phyloP scores from a whole-genome alignment of 1,140 invertebrate genomes.

The Stegodyphus mimosarum region DNA sequence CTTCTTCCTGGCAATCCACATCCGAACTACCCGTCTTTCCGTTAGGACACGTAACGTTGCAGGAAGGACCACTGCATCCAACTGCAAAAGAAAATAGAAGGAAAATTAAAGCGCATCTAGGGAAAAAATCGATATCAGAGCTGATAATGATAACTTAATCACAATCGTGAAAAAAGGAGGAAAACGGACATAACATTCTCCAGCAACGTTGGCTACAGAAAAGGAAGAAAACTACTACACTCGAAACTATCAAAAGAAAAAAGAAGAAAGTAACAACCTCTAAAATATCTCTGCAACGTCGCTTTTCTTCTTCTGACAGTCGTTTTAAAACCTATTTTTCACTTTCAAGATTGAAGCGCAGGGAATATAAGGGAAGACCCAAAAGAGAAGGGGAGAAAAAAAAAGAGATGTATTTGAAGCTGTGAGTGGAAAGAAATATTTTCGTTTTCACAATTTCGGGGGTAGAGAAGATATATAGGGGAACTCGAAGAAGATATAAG shows the following conservation, averaged over 20 bases:
- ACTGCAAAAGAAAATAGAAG: constrained; percentile 16
- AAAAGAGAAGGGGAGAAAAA: background rate
- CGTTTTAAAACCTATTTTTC: constrained; percentile 59
- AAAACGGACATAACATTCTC: too few relatives aligned
- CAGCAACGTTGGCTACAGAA: too few relatives aligned
- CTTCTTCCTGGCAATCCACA: constrained; percentile 10
- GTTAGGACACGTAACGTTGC: constrained; percentile 26
- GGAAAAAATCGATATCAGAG: too few relatives aligned
- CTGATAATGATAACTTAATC: too few relatives aligned
- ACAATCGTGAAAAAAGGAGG: too few relatives aligned
- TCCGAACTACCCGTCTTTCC: constrained; percentile 1
- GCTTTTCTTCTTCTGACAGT: constrained; percentile 29
- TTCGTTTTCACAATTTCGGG: background rate
- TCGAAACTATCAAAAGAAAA: background rate
- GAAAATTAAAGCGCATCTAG: too few relatives aligned
- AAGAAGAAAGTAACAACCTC: background rate
- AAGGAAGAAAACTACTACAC: too few relatives aligned
- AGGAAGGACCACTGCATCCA: constrained; percentile 24
- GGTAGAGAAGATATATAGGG: background rate
- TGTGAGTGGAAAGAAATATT: background rate
- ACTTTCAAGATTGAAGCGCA: constrained; percentile 4
- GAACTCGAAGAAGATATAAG: constrained; percentile 4
- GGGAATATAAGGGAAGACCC: background rate
- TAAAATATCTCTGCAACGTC: background rate
- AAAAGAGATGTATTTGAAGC: constrained; percentile 5